Conservation (phyloP, 2,113 vertebrate genomes). For the Phalacrocorax brasilianus region DNA sequence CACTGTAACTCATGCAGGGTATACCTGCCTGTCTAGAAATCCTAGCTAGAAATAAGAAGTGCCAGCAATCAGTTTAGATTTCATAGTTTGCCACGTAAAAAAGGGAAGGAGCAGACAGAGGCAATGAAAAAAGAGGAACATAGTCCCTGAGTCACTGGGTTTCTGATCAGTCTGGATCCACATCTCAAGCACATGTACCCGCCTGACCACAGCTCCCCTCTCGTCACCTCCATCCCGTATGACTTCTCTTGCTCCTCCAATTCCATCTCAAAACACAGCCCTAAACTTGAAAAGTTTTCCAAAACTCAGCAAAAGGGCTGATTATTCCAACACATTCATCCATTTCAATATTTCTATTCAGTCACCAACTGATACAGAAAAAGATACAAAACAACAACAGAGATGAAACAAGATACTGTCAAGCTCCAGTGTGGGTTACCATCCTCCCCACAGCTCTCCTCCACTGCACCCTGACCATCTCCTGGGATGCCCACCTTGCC, state of each 20-base stretch:
- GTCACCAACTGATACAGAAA: not conserved
- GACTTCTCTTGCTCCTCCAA: not conserved
- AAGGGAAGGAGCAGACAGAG: not conserved
- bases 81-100: not conserved
- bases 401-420: not conserved
- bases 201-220: not conserved
- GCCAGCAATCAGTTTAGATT: not conserved
- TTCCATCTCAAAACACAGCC: not conserved
- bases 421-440: not conserved
- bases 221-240: not conserved
- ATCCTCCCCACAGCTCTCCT: not conserved
- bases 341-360: not conserved
- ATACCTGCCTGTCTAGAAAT: not conserved
- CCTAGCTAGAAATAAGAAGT: not conserved
- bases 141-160: not conserved
- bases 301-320: not conserved
- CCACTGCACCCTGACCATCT: not conserved
- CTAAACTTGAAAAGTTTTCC: not conserved
- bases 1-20: not conserved
- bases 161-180: not conserved
- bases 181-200: not conserved
- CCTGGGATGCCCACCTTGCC: not conserved
- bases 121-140: not conserved
- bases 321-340: not conserved
- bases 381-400: not conserved